Evolutionary conservation across 2,888 invertebrate species (phyloP).

Genomic region (Lasioglossum zephyrum): DNA sequence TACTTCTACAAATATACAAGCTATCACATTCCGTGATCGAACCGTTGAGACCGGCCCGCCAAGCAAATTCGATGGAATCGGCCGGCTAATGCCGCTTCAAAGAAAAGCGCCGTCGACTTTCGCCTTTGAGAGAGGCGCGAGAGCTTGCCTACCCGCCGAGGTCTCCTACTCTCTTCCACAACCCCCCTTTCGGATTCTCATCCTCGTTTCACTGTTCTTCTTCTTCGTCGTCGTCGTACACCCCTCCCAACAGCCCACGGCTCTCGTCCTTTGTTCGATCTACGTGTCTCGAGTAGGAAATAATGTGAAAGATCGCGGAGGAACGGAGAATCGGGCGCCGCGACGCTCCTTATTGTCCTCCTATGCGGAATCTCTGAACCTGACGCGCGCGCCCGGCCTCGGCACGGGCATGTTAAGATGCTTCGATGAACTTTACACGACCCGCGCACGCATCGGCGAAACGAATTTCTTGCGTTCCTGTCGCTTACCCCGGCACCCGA

Average conservation of each 20-base stretch:
- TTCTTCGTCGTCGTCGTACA: background rate
- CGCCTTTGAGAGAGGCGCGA: slow-evolving; percentile 55
- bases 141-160: slow-evolving; percentile 44
- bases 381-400: slow-evolving; percentile 21
- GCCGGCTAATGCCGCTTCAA: slow-evolving; percentile 72
- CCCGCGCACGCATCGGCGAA: background rate
- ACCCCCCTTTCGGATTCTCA: background rate
- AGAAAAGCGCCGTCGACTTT: slow-evolving; percentile 55
- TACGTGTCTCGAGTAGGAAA: slow-evolving; percentile 66
- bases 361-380: slow-evolving; percentile 44
- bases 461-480: background rate
- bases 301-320: slow-evolving; percentile 64
- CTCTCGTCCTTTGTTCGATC: slow-evolving; percentile 49
- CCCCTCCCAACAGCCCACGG: background rate
- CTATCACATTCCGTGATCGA: slow-evolving; percentile 77
- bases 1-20: slow-evolving; percentile 82
- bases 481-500: background rate
- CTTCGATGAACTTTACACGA: slow-evolving; percentile 21
- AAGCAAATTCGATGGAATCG: slow-evolving; percentile 69
- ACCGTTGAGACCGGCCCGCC: slow-evolving; percentile 47
- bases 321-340: slow-evolving; percentile 40
- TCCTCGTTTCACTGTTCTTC: background rate
- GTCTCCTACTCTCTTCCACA: background rate
- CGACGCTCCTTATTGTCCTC: slow-evolving; percentile 50
- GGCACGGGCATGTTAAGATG: slow-evolving; percentile 13